Evolutionary conservation across 2,113 vertebrate genomes (phyloP), one percentile per base, ranked within the genome.

Genomic region (Rhynchomys soricoides): DNA sequence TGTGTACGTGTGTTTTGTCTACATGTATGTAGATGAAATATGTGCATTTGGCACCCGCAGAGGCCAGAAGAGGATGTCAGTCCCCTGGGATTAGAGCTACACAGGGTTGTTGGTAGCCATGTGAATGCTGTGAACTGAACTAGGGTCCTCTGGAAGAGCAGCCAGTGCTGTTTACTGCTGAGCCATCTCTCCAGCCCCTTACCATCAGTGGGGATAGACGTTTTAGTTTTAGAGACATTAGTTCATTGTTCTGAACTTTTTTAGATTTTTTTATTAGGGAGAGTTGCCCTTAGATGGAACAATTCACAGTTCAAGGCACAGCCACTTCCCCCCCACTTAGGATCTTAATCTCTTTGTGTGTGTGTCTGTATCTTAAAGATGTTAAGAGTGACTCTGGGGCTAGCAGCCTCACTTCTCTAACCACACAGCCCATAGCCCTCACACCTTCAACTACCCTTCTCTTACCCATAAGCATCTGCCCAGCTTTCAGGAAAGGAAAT

Each of bases 401-500:
- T 55, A 92, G 79, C 48, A 93, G 45, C 95, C 92, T 97, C 71
- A 93, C 75, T 88, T 97, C 95, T 96, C 88, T 97, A 93, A 92
- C 86, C 92, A 93, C 64, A 95, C 52, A 94, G 31, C 31, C 73
- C 91, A 87, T 74, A 91, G 43, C 96, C 90, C 77, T 91, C 1
- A 3, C 43, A 62, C 91, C 81, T 62, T 92, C 43, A 48, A 75
- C 87, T 94, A 92, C 91, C 85, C 31, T 73, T 86, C 93, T 96
- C 71, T 87, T n/a, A n/a, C 68, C 17, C 34, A 90, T 40, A 94
- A 86, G 90, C 86, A 96, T 88, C 85, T 97, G 92, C 71, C 64
- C 79, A 71, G 40, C 81, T 94, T 91, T 97, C 62, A 7, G 66
- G 96, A 94, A 90, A 96, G 43, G 17, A 40, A 43, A 86, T 4